Evolutionary conservation across 2,113 vertebrate species (phyloP).

Genomic region (Ceyx melanurus): DNA sequence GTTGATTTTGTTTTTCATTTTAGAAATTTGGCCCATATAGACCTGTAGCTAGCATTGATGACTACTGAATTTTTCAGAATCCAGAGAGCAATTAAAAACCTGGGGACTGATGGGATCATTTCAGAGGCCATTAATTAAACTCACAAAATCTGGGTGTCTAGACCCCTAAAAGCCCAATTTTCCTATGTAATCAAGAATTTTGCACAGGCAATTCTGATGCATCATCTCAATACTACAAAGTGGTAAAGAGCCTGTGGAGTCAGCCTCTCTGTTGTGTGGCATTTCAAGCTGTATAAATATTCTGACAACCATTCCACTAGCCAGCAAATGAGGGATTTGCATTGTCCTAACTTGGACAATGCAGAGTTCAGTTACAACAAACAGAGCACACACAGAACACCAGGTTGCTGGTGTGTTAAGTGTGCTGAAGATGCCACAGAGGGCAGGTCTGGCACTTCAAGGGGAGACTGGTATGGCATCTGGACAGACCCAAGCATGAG

Average conservation of each 20-base stretch:
- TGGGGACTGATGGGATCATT: not conserved
- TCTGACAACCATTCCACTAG: not conserved
- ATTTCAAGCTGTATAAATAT: not conserved
- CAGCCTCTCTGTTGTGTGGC: not conserved
- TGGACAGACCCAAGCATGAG: fast-evolving
- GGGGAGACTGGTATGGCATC: not conserved
- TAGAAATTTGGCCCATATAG: not conserved
- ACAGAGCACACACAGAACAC: not conserved
- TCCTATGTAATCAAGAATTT: not conserved
- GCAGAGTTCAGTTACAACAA: not conserved
- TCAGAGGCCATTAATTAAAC: not conserved
- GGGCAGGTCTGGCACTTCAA: not conserved
- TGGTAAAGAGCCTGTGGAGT: not conserved
- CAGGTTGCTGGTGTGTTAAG: not conserved
- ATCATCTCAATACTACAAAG: not conserved
- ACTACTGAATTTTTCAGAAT: not conserved
- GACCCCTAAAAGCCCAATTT: not conserved
- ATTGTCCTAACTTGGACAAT: not conserved
- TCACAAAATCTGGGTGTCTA: not conserved
- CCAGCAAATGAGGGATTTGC: not conserved
- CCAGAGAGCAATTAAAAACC: not conserved
- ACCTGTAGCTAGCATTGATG: not conserved
- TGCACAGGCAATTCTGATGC: not conserved
- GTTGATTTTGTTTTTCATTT: not conserved
- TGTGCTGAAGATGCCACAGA: not conserved